Base-by-base conservation (phyloP, 2,888 invertebrate genomes). In the Meloe dianella region DNA sequence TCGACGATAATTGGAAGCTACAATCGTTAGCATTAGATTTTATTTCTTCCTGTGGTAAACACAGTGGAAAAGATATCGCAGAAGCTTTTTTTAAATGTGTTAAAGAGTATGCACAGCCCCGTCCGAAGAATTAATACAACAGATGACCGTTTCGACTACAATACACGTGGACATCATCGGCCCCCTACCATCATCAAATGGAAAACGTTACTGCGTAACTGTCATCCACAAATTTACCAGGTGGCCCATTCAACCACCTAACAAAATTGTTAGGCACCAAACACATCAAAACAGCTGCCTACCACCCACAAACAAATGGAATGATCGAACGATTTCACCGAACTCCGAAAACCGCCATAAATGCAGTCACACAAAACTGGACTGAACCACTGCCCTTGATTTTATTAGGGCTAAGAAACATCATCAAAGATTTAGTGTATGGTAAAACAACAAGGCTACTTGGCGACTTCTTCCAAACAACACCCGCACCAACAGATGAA, bases 251-350 rank as follows among this genome's bases (percentile, higher is more conserved):
- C 12, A 22, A 14, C 10, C 12, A 29, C 17, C 14, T 20, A 2
- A 29, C 17, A 27, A 22, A 2, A 29, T 17, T 27, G 4, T 12
- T 56, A 2, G 59, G 59, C 9, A 30, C 30, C 10, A 29, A 59
- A n/a, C 59, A 59, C 14, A 59, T 30, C 9, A 27, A 10, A 30
- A 78, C 77, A 6, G 78, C 78, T 0, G 67, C 79, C 1, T 79
- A 80, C 59, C 78, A 81, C 60, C 75, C 82, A 10, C 73, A 75
- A 41, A 69, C 80, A 0, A 83, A 84, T 61, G 82, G 81, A 0
- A 74, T 82, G 64, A 75, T 84, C 5, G 82, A 84, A 66, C 56
- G 27, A 0, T 56, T 56, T 20, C 56, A 56, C 12, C 7, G 56
- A 27, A 22, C 22, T 12, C 14, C 14, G 20, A 56, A 56, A 17